A percentile compares a stretch with the other conserved stretches of the same genome.
These are phyloP conservation scores for Halcyon badia DNA, from an alignment of 2,797 vertebrate genomes.

Conservation along the genomic window DNA sequence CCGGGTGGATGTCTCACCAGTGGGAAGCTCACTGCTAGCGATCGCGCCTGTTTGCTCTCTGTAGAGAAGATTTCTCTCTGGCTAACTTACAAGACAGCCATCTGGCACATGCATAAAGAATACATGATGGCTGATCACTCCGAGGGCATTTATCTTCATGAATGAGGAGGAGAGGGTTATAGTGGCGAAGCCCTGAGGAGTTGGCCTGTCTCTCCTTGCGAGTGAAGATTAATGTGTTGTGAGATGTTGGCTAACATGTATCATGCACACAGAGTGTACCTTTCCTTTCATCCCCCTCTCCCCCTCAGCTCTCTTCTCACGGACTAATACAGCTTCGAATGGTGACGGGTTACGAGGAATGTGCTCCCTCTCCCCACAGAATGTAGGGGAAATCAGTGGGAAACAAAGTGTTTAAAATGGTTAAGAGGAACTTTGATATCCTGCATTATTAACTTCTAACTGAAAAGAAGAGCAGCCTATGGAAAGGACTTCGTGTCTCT, in stretches of 20 bases:
- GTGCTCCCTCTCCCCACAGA: neutral
- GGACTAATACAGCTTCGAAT: neutral
- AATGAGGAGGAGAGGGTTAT: conserved; percentile 19
- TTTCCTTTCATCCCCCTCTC: neutral
- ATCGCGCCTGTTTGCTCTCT: neutral
- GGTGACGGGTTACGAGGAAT: neutral
- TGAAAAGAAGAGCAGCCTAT: neutral
- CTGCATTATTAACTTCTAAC: neutral
- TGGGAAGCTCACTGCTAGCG: neutral
- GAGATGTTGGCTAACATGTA: conserved; percentile 24
- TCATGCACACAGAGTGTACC: neutral
- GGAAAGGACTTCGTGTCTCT: neutral
- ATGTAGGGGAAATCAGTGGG: neutral
- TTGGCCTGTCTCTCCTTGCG: conserved; percentile 1
- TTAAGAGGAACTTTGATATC: neutral
- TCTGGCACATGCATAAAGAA: conserved; percentile 51
- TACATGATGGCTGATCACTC: conserved; percentile 9
- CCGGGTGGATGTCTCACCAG: neutral
- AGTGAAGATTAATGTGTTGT: conserved; percentile 53
- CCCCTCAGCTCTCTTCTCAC: neutral
- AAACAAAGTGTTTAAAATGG: neutral
- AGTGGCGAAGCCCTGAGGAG: conserved; percentile 22
- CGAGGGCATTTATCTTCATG: conserved; percentile 65
- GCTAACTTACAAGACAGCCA: conserved; percentile 28
- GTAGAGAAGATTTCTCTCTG: neutral